Evolutionary conservation across 2,888 invertebrate species (phyloP).

Genomic region (Nomada flava): DNA sequence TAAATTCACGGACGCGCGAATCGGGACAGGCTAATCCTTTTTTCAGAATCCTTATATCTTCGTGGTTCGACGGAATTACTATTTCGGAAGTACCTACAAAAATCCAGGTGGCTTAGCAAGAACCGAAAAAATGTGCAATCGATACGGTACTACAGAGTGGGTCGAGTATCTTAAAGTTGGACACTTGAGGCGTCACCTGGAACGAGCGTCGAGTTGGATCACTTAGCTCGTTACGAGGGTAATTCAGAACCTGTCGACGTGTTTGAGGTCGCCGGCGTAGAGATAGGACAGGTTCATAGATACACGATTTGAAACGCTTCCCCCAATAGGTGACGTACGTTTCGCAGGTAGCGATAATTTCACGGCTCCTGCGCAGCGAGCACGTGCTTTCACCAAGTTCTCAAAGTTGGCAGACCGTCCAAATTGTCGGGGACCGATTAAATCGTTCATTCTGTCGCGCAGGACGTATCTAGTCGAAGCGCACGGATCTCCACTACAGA

Average conservation of each 20-base stretch:
- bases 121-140: conserved; percentile 12
- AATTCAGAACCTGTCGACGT: conserved; percentile 63
- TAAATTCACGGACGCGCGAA: neutral
- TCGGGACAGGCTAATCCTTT: too few species aligned
- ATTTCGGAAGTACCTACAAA: neutral
- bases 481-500: conserved; percentile 40
- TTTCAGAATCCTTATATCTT: too few species aligned
- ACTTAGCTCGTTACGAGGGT: conserved; percentile 65
- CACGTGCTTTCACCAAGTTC: conserved; percentile 69
- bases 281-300: conserved; percentile 51
- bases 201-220: conserved; percentile 58
- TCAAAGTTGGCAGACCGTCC: conserved; percentile 67
- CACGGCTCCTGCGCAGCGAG: conserved; percentile 62
- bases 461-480: conserved; percentile 40
- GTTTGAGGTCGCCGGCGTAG: conserved; percentile 58
- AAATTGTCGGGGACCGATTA: conserved; percentile 67
- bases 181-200: conserved; percentile 27
- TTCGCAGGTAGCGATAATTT: conserved; percentile 66
- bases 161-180: conserved; percentile 60
- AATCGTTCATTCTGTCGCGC: conserved; percentile 65
- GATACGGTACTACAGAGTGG: conserved; percentile 37
- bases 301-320: conserved; percentile 59
- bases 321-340: conserved; percentile 61
- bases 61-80: too few species aligned
- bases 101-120: neutral